A percentile compares a stretch with the other conserved stretches of the same genome.
Evolutionary conservation across 2,888 invertebrate species (phyloP).

Genomic region (Drosophila anceps): DNA sequence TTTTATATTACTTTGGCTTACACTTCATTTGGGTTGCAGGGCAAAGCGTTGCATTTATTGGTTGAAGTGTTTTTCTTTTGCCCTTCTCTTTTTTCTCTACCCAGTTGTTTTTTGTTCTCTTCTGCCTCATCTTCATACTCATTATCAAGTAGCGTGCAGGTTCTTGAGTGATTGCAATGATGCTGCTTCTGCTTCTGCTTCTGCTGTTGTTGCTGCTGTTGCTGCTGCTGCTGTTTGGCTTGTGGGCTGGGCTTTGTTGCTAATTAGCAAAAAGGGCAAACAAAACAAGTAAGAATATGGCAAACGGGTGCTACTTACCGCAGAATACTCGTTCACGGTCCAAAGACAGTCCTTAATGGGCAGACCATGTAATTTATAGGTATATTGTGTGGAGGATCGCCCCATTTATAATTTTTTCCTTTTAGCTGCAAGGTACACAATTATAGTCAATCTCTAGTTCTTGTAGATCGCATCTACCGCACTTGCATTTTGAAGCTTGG

Average conservation of each 20-base stretch:
- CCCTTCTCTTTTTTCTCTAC: slow-evolving; percentile 45
- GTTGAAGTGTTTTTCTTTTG: slow-evolving; percentile 71
- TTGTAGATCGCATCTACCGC: too few relatives aligned
- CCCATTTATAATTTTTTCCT: too few relatives aligned
- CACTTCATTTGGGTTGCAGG: slow-evolving; percentile 74
- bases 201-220: slow-evolving; percentile 17
- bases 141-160: slow-evolving; percentile 77
- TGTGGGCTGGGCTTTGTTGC: slow-evolving; percentile 53
- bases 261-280: slow-evolving; percentile 70
- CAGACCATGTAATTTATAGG: too few relatives aligned
- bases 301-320: background rate
- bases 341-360: background rate
- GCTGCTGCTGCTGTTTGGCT: slow-evolving; percentile 37
- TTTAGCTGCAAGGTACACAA: too few relatives aligned
- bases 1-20: slow-evolving; percentile 72
- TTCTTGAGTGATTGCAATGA: slow-evolving; percentile 78
- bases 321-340: background rate
- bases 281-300: background rate
- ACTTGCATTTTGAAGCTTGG: too few relatives aligned
- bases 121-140: slow-evolving; percentile 44
- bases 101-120: slow-evolving; percentile 29
- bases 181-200: slow-evolving; percentile 26
- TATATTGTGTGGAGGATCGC: too few relatives aligned
- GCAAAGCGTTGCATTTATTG: slow-evolving; percentile 74
- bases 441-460: too few relatives aligned